Conservation (phyloP, 1,140 invertebrate species). For the Caenorhabditis latens region DNA sequence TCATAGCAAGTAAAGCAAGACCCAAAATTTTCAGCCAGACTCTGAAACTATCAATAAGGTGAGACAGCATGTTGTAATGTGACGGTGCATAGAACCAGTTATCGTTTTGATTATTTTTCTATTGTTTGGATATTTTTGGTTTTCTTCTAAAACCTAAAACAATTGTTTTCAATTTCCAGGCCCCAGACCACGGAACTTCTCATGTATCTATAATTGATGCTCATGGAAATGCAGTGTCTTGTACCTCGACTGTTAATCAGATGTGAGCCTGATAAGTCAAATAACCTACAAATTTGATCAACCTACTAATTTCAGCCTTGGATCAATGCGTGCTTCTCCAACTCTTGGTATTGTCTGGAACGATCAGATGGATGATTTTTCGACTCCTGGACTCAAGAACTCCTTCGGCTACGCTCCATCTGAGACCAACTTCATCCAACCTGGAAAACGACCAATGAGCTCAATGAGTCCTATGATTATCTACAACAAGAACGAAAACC, state of each 20-base stretch:
- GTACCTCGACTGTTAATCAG: conserved; percentile 91
- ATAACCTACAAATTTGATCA: conserved; percentile 60
- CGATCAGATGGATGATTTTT: conserved; percentile 94
- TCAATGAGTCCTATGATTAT: conserved; percentile 92
- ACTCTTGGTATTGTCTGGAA: conserved; percentile 92
- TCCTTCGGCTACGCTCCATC: conserved; percentile 81
- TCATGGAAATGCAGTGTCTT: conserved; percentile 91
- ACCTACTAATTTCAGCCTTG: conserved; percentile 80
- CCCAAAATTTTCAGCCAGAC: conserved; percentile 2
- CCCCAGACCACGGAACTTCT: conserved; percentile 84
- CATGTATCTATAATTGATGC: conserved; percentile 88
- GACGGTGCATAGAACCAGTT: neutral
- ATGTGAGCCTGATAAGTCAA: conserved; percentile 81
- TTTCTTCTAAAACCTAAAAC: neutral
- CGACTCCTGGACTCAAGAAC: conserved; percentile 81
- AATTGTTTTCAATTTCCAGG: conserved; percentile 9
- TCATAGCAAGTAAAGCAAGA: too few species aligned
- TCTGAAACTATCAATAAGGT: conserved; percentile 43
- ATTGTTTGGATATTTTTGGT: neutral
- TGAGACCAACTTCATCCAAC: conserved; percentile 85
- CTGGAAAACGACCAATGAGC: conserved; percentile 88
- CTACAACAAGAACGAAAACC: conserved; percentile 82
- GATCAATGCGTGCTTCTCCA: conserved; percentile 83
- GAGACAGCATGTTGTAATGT: conserved; percentile 43
- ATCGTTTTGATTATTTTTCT: neutral